Evolutionary conservation across 2,888 invertebrate genomes (phyloP), one percentile per base, ranked within the genome.

Genomic region (Netelia melanura): DNA sequence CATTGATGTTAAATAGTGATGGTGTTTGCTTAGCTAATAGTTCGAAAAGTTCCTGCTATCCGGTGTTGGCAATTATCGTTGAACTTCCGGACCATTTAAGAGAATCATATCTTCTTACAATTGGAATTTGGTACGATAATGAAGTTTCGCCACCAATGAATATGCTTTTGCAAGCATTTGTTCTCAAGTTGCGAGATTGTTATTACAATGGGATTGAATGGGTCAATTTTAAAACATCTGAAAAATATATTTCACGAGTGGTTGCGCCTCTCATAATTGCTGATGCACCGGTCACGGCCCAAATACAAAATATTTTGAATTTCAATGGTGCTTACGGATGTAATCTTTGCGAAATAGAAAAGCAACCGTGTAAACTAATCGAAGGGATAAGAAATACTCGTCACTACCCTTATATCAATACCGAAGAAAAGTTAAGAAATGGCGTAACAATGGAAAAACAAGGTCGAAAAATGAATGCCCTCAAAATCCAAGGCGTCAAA

Each of bases 281-380:
- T 30, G 81, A 84, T 82, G 84, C 84, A 23, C 78, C 81, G 43
- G 81, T 72, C 3, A 82, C 83, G 71, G 78, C 78, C 11, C 43
- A 83, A 61, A 44, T 85, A 23, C 79, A 79, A 56, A 83, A 85
- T 79, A 61, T 85, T 5, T 14, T 67, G 23, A 65, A 85, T 64
- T 86, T 74, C 58, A 78, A 85, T 67, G 83, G 83, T 23, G 5
- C n/a, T 62, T 84, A 68, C 44, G 83, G 85, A 6, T 84, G 81
- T 52, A 84, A 84, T 70, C 74, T 86, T 70, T 86, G 81, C 64
- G 82, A 82, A 64, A 86, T 83, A 62, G 43, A 48, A 67, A 82
- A 38, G 17, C 74, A 21, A 78, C n/a, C 23, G 74, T 25, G 62
- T 21, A 62, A 75, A 68, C n/a, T 6, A 44, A 23, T 64, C 11